Evolutionary conservation across 2,797 vertebrate species (phyloP), one percentile per base, ranked within the genome.

Genomic region (Helostoma temminkii): DNA sequence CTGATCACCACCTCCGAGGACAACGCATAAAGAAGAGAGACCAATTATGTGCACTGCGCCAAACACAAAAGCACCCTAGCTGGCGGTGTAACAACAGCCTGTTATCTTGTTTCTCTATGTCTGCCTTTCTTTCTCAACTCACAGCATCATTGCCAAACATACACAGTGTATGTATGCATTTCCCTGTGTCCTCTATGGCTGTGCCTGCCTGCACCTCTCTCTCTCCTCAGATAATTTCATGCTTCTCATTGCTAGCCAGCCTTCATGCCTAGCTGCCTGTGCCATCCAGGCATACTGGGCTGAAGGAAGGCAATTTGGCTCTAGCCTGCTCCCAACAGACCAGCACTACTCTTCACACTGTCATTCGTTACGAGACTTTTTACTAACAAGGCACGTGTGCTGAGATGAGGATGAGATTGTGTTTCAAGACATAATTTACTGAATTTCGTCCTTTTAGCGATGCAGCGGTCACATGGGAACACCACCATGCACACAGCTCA

Each of bases 261-360:
- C 84, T 88, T 88, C 78, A 73, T 83, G 77, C 79, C 74, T 83
- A 61, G 83, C 80, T 77, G 83, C 81, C 76, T 58, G 79, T 81
- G 46, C 85, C 81, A 78, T 83, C 64, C 77, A 80, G 82, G 67
- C 83, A 85, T 79, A 82, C 74, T 83, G 76, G 79, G 77, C 75
- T 76, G 66, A 82, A 71, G 77, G 82, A 87, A 87, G 88, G 76
- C 85, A 88, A 84, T 92, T 89, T 91, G 78, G 82, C 82, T 87
- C 77, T 61, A 66, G 80, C 81, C 76, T 66, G 82, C 83, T 90
- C 89, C 89, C 89, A 4, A 78, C 7, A 71, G 90, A 88, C 84
- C 78, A 6, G 54, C 22, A 60, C 72, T 78, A 62, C 83, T 84
- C 81, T 73, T 87, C 87, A 78, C 86, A 56, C 81, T 84, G 86